A percentile compares a stretch with the other conserved stretches of the same genome.
Evolutionary conservation across 2,888 invertebrate species (phyloP).

Genomic region (Stramonita haemastoma): DNA sequence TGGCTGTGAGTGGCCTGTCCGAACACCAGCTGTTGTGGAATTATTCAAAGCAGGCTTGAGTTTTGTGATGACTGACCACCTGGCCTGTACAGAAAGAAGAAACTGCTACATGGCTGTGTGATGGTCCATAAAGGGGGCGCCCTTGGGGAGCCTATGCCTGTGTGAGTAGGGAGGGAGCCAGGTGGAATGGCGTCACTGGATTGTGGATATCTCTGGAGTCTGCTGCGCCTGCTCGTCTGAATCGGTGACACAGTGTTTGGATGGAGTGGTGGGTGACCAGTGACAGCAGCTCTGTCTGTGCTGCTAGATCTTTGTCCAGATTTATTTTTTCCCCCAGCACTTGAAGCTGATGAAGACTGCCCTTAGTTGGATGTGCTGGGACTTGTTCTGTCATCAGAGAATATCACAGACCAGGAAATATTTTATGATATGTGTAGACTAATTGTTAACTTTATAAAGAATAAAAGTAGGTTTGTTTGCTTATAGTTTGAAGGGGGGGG

Average conservation of each 20-base stretch:
- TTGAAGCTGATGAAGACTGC: background rate
- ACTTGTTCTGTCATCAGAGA: background rate
- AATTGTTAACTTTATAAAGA: background rate
- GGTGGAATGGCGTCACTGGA: background rate
- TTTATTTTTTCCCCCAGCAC: background rate
- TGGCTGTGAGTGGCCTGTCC: background rate
- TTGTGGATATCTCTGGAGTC: background rate
- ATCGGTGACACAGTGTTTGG: background rate
- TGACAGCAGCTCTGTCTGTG: background rate
- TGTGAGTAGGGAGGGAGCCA: background rate
- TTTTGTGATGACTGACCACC: background rate
- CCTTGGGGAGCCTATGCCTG: background rate
- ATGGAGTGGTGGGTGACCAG: background rate
- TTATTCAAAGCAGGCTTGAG: background rate
- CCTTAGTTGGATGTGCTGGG: background rate
- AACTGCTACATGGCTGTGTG: background rate
- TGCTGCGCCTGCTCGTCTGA: background rate
- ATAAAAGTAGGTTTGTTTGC: background rate
- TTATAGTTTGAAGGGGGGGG: background rate
- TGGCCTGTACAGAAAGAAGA: background rate
- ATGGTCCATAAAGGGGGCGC: background rate
- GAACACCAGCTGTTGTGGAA: background rate
- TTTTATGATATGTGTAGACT: background rate
- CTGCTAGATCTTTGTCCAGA: background rate
- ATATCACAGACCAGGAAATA: constrained; percentile 15